Conservation (phyloP, 2,888 invertebrate species). For the Brachyptera risi region DNA sequence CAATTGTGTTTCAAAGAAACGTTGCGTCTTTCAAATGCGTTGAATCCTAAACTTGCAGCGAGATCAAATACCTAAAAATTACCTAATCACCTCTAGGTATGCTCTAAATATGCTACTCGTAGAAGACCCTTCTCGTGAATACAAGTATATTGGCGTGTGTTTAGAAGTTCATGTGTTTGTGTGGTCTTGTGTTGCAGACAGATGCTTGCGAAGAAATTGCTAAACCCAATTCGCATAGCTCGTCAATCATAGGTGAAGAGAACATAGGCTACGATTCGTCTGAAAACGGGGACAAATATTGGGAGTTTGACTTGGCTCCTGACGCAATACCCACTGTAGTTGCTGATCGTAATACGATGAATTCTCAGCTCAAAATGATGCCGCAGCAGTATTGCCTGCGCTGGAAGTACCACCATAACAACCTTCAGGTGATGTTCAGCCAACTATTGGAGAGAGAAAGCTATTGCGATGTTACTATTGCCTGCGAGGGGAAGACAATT, state of each 20-base stretch:
- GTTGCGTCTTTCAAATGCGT: no score
- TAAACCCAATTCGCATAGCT: not conserved
- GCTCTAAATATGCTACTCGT: no score
- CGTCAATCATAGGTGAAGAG: not conserved
- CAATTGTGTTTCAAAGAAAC: no score
- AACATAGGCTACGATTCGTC: not conserved
- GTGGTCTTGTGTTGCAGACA: no score
- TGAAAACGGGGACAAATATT: not conserved
- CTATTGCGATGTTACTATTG: conserved; percentile 86
- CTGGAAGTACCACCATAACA: conserved; percentile 91
- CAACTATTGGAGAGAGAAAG: conserved; percentile 81
- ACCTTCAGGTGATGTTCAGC: conserved; percentile 85
- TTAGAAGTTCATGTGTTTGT: no score
- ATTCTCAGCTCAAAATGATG: conserved; percentile 53
- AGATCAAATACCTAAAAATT: no score
- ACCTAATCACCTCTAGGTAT: no score
- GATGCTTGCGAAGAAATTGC: no score
- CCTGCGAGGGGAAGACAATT: conserved; percentile 76
- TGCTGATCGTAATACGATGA: conserved; percentile 22
- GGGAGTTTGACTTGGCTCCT: not conserved
- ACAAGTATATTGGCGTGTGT: no score
- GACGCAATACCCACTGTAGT: not conserved
- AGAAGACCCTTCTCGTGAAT: no score
- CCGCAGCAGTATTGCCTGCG: conserved; percentile 88
- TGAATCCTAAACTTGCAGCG: no score